A percentile compares a stretch with the other conserved stretches of the same genome.
Conservation (phyloP, 30 jellyfish, hydroid and myxozoan genomes). For the Cassiopea andromeda region DNA sequence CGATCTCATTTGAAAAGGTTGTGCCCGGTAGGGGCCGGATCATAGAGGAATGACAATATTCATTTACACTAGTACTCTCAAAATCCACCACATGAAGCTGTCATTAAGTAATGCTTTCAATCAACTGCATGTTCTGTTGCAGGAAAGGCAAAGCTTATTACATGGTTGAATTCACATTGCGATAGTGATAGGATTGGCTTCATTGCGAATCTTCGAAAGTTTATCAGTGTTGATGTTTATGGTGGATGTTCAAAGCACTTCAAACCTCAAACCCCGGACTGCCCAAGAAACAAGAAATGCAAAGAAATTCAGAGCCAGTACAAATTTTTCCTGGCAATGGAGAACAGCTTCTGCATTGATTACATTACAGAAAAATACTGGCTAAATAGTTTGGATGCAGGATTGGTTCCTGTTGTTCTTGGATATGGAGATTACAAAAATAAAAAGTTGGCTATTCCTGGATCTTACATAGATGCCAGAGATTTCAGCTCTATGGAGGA, state of each 20-base stretch:
- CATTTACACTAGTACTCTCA: no score
- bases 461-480: slow-evolving; percentile 64
- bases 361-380: slow-evolving; percentile 92
- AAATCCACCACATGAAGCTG: no score
- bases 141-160: slow-evolving; percentile 67
- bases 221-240: slow-evolving; percentile 76
- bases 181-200: slow-evolving; percentile 52
- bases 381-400: slow-evolving; percentile 70
- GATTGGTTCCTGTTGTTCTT: slow-evolving; percentile 86
- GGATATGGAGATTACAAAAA: slow-evolving; percentile 83
- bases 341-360: slow-evolving; percentile 85
- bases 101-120: background rate
- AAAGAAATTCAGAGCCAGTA: slow-evolving; percentile 65
- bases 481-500: slow-evolving; percentile 58
- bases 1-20: no score
- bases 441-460: slow-evolving; percentile 68
- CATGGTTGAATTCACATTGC: slow-evolving; percentile 81
- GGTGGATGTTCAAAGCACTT: slow-evolving; percentile 77
- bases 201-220: slow-evolving; percentile 49
- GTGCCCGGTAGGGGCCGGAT: no score
- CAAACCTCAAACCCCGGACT: slow-evolving; percentile 47
- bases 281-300: slow-evolving; percentile 74
- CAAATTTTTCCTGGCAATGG: slow-evolving; percentile 88
- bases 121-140: background rate
- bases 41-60: no score